These are phyloP conservation scores for Rallus crepitans DNA, from an alignment of 2,797 vertebrate species.

Conservation along the genomic window DNA sequence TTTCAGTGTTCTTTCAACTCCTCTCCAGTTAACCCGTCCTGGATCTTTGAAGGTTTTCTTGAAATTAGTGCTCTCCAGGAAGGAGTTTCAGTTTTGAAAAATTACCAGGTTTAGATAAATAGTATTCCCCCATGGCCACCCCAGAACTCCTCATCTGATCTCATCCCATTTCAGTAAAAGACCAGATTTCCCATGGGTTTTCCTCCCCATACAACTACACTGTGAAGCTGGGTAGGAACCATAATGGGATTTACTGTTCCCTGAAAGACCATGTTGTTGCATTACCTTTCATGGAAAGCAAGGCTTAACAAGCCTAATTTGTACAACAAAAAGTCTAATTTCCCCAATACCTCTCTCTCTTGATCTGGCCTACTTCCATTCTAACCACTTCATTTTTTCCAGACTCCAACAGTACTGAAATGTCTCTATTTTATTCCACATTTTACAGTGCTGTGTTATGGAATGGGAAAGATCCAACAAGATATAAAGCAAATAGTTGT, in stretches of 20 bases:
- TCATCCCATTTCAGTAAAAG: background rate
- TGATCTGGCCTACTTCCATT: background rate
- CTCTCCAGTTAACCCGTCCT: background rate
- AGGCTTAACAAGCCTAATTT: background rate
- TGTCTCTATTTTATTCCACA: background rate
- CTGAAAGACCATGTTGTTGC: background rate
- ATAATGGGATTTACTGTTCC: background rate
- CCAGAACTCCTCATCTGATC: background rate
- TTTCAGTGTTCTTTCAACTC: background rate
- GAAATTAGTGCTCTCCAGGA: background rate
- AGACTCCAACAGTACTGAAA: background rate
- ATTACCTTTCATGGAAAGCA: background rate
- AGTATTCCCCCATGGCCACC: rapidly evolving
- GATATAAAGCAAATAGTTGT: background rate
- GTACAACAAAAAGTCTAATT: background rate
- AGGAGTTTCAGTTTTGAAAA: background rate
- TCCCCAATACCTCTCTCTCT: background rate
- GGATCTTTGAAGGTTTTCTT: background rate
- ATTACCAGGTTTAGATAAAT: background rate
- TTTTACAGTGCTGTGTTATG: background rate
- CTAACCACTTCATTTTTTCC: background rate
- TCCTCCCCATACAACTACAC: background rate
- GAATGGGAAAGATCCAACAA: background rate
- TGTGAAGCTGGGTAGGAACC: background rate
- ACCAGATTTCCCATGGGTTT: background rate